Evolutionary conservation across 1,140 invertebrate genomes (phyloP), one percentile per base, ranked within the genome.

Genomic region (Drosophila virilis): DNA sequence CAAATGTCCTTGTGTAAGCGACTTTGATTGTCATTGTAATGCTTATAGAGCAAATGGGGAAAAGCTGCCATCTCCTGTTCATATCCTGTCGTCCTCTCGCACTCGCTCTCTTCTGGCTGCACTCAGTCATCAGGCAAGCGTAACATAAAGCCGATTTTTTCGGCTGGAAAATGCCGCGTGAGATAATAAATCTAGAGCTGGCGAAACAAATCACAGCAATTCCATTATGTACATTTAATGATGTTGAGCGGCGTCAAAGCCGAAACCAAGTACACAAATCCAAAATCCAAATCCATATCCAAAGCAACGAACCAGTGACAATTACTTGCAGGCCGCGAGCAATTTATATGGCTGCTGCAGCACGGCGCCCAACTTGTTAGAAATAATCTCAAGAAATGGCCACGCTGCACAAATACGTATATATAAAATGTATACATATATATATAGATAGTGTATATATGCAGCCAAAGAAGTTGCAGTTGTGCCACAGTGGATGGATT

Each of bases 221-320:
- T 86, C 72, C 83, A 86, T 86, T 86, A 86, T 79, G 78, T 77
- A 88, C 79, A 79, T 88, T 86, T 86, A 86, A 86, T 86, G 83
- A 86, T 86, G 83, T 86, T 73, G 82, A 80, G 75, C 73, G 62
- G 15, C 43, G 35, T 13, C 54, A 59, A 57, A 58, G 32, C 37
- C 17, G 13, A 22, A 68, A 10, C 7, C 58, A 28, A 58, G 58
- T 42, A 46, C 62, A 65, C 66, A 72, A 71, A 68, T 38, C 57
- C 42, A 32, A 60, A 60, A 51, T 52, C 62, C 61, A 66, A 80
- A 72, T 76, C 76, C 71, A 70, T 75, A 79, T 61, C 60, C 66
- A 67, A 71, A 50, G 67, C 76, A 82, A 67, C 83, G 72, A 84
- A 74, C 72, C 80, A 78, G 77, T 80, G 83, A 88, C 83, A 88